Conservation (phyloP, 2,113 vertebrate species). For the Oceanites oceanicus region DNA sequence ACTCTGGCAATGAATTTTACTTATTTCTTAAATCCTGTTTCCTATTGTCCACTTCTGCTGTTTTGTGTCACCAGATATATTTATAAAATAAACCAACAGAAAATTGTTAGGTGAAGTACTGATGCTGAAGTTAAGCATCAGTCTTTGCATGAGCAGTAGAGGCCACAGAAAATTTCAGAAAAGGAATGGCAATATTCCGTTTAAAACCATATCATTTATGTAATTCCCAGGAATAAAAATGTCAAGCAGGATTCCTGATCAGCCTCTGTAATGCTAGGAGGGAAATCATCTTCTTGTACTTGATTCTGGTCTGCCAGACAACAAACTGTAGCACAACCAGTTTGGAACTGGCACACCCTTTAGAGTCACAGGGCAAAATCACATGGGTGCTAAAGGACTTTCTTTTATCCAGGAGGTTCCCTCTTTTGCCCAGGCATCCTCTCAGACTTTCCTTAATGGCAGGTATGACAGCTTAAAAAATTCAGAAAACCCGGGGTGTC, state of each 20-base stretch:
- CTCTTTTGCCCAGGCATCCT: neutral
- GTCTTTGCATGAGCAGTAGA: neutral
- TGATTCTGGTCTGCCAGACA: neutral
- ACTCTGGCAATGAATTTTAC: neutral
- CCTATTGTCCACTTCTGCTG: neutral
- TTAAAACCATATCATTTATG: neutral
- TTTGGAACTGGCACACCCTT: neutral
- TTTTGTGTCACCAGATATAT: neutral
- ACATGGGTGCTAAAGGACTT: neutral
- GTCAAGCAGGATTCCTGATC: neutral
- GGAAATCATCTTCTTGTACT: neutral
- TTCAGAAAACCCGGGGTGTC: neutral
- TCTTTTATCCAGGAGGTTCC: neutral
- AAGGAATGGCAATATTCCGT: neutral
- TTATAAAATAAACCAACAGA: neutral
- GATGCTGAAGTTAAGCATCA: neutral
- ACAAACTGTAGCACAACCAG: neutral
- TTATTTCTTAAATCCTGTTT: neutral
- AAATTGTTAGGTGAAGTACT: neutral
- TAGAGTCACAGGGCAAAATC: neutral
- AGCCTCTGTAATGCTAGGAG: neutral
- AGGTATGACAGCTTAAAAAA: neutral
- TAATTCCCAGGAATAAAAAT: neutral
- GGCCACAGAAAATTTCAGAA: neutral
- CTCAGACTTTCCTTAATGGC: neutral